Evolutionary conservation across 2,113 vertebrate genomes (phyloP).

Genomic region (Tonatia bakeri): DNA sequence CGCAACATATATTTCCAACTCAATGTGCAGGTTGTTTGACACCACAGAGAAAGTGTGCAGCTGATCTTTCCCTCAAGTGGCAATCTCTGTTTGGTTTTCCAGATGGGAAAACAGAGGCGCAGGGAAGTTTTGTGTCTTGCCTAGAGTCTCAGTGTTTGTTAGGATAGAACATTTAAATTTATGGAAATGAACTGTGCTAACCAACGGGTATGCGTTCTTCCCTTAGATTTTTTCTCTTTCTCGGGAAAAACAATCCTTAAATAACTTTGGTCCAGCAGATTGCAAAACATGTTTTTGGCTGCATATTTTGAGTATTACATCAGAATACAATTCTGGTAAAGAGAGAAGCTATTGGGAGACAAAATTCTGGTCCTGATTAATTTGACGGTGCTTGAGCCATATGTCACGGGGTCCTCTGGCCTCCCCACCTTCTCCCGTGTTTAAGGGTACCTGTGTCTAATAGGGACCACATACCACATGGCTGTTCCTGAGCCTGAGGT

Average conservation of each 20-base stretch:
- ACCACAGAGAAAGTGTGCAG: background rate
- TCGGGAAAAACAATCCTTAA: constrained; percentile 62
- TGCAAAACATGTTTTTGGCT: constrained; percentile 69
- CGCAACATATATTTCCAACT: background rate
- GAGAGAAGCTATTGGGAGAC: constrained; percentile 2
- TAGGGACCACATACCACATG: background rate
- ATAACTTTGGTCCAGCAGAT: constrained; percentile 69
- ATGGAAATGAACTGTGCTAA: constrained; percentile 35
- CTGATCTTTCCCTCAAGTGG: background rate
- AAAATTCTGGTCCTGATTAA: background rate
- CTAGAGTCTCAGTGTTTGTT: constrained; percentile 39
- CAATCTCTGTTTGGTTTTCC: background rate
- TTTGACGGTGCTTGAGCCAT: background rate
- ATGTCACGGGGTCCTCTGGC: background rate
- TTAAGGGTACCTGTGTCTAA: background rate
- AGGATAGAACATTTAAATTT: constrained; percentile 32
- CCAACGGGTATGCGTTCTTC: background rate
- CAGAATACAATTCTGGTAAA: constrained; percentile 34
- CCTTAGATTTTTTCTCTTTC: constrained; percentile 54
- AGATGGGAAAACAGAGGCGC: constrained; percentile 25
- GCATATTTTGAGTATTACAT: constrained; percentile 28
- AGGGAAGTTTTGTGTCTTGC: constrained; percentile 8
- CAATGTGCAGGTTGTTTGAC: background rate
- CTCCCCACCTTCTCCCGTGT: background rate
- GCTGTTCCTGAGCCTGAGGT: background rate